Conservation (phyloP, 2,113 vertebrate genomes). For the Eulemur macaco region DNA sequence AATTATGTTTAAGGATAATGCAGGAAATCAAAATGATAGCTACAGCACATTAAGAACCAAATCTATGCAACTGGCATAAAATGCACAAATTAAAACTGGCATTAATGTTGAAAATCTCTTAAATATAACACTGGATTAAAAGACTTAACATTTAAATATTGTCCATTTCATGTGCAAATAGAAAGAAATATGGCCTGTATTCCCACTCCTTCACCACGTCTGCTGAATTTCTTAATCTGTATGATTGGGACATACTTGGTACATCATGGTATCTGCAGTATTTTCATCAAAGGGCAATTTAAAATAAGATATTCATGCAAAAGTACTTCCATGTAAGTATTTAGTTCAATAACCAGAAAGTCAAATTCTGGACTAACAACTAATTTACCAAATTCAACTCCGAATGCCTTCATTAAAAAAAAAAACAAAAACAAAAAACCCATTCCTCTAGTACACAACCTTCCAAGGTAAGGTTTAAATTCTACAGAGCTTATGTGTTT, state of each 20-base stretch:
- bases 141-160: slow-evolving; percentile 27
- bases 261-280: neutral
- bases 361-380: slow-evolving; percentile 8
- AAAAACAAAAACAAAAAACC: too few relatives aligned
- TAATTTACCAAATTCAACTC: neutral
- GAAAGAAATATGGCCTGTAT: neutral
- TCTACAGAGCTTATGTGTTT: neutral
- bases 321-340: neutral
- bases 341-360: neutral
- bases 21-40: neutral
- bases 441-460: neutral
- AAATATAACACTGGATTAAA: neutral
- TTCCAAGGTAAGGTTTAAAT: neutral
- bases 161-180: neutral
- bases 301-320: neutral
- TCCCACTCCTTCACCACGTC: neutral
- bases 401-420: neutral
- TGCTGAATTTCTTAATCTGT: neutral
- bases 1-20: slow-evolving; percentile 3
- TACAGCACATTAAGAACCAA: neutral
- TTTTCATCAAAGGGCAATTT: neutral
- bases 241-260: neutral
- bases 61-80: neutral
- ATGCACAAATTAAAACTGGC: neutral
- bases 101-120: slow-evolving; percentile 18